These are phyloP conservation scores for Acronicta psi DNA, from an alignment of 2,888 invertebrate genomes.

Conservation along the genomic window DNA sequence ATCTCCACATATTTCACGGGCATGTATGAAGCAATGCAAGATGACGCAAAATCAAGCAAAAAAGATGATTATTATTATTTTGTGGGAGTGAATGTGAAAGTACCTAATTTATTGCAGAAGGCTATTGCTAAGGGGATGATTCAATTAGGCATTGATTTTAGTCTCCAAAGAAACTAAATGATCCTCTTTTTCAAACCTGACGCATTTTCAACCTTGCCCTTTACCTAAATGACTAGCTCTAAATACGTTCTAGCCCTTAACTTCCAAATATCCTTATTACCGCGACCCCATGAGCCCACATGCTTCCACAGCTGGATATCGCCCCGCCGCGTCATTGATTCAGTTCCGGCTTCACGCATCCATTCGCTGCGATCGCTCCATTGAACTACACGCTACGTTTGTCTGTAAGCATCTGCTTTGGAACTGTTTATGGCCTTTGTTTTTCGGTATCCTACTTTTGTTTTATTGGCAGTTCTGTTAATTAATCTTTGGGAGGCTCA, in stretches of 20 bases:
- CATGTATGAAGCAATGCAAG: no score
- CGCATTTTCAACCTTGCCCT: no score
- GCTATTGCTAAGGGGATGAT: no score
- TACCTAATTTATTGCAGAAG: no score
- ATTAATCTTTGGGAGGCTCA: constrained; percentile 3
- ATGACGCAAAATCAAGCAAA: no score
- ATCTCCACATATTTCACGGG: no score
- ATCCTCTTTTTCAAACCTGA: no score
- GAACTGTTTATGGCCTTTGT: constrained; percentile 4
- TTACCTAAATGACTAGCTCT: background rate
- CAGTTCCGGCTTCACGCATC: constrained; percentile 12
- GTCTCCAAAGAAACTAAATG: background rate
- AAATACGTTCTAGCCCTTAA: background rate
- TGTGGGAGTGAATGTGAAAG: no score
- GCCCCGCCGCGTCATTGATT: constrained; percentile 8
- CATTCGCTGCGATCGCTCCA: constrained; percentile 29
- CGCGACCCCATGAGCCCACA: background rate
- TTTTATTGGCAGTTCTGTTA: constrained; percentile 7
- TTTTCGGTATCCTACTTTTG: background rate
- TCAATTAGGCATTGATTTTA: no score
- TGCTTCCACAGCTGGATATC: background rate
- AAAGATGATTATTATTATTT: no score
- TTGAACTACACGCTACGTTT: constrained; percentile 10
- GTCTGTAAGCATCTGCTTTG: constrained; percentile 1
- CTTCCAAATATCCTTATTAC: constrained; percentile 5